A percentile compares a stretch with the other conserved stretches of the same genome.
phyloP scores from a whole-genome alignment of 2,888 invertebrate species.

The Chloromyia formosa region DNA sequence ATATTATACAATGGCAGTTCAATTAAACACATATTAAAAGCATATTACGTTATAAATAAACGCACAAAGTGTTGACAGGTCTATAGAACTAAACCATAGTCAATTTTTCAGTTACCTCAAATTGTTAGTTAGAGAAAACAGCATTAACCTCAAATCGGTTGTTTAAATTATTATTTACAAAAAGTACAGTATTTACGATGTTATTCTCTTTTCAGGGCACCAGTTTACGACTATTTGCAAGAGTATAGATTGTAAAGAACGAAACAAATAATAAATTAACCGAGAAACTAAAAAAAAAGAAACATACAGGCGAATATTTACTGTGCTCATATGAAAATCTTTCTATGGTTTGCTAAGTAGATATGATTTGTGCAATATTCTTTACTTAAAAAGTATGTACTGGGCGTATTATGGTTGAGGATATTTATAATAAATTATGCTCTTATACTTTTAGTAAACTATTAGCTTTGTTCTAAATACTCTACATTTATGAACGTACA shows the following conservation, averaged over 20 bases:
- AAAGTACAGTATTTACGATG: background rate
- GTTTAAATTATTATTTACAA: background rate
- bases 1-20: no score
- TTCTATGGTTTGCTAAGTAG: no score
- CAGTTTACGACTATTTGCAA: conserved; percentile 58
- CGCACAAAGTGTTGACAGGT: background rate
- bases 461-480: no score
- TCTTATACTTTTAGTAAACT: no score
- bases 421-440: no score
- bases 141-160: background rate
- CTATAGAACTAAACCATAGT: background rate
- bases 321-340: no score
- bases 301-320: no score
- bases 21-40: background rate
- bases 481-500: no score
- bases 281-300: no score
- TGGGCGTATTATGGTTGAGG: no score
- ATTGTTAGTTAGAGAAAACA: background rate
- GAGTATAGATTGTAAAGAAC: conserved; percentile 56
- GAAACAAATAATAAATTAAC: no score
- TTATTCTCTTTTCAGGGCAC: conserved; percentile 56
- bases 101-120: background rate
- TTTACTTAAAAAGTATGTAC: background rate
- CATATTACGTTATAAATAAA: background rate
- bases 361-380: background rate